phyloP scores from a whole-genome alignment of 37 sponge, comb jelly and placozoan species.

The Chondrilla cf. caribensis region DNA sequence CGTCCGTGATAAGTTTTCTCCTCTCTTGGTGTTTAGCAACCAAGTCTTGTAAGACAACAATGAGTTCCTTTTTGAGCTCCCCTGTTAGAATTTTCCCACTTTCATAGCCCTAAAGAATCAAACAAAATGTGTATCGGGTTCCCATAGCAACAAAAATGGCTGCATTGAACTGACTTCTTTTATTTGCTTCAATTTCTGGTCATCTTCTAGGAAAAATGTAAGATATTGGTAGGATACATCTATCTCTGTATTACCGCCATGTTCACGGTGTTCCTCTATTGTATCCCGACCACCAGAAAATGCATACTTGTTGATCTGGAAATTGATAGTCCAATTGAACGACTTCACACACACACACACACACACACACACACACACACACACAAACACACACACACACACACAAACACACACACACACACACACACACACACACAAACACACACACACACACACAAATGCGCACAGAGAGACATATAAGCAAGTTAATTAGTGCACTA shows the following conservation, averaged over 20 bases:
- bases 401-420: neutral
- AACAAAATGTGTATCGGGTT: neutral
- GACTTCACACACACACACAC: neutral
- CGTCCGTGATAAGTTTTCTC: conserved; percentile 80
- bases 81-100: conserved; percentile 91
- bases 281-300: conserved; percentile 96
- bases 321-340: neutral
- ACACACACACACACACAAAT: too few species aligned
- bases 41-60: conserved; percentile 70
- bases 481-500: too few species aligned
- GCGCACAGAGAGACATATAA: too few species aligned
- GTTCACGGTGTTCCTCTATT: conserved; percentile 88
- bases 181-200: conserved; percentile 71
- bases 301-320: conserved; percentile 95
- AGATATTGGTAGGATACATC: conserved; percentile 98
- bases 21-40: conserved; percentile 76
- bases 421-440: conserved; percentile 2
- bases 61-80: conserved; percentile 92
- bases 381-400: too few species aligned
- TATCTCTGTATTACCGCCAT: conserved; percentile 90
- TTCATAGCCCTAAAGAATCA: conserved; percentile 72
- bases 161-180: conserved; percentile 60
- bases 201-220: conserved; percentile 94
- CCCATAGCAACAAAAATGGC: too few species aligned
- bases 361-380: neutral